Evolutionary conservation across 2,797 vertebrate genomes (phyloP).

Genomic region (Borostomias antarcticus): DNA sequence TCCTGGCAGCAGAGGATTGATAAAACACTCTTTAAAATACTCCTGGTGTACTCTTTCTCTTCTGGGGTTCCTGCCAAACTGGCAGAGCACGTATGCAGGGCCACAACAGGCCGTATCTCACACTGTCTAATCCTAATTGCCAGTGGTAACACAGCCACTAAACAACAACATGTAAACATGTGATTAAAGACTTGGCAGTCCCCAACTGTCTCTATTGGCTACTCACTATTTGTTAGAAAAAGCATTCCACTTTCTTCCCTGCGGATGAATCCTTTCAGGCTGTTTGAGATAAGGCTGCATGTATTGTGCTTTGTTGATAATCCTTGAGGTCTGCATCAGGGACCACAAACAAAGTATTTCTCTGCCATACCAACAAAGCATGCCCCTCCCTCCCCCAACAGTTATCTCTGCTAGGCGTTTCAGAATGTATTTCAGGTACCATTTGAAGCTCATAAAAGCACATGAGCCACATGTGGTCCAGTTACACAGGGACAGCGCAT

Average conservation of each 20-base stretch:
- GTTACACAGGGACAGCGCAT: neutral
- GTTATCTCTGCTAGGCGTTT: slow-evolving; percentile 13
- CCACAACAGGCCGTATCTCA: slow-evolving; percentile 36
- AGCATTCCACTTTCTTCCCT: neutral
- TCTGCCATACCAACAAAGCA: slow-evolving; percentile 33
- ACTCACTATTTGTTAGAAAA: neutral
- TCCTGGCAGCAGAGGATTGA: slow-evolving; percentile 63
- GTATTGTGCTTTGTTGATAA: neutral
- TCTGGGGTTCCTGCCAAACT: slow-evolving; percentile 41
- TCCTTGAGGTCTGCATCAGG: slow-evolving; percentile 6
- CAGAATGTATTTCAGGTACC: slow-evolving; percentile 27
- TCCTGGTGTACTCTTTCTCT: slow-evolving; percentile 48
- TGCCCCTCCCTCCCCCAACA: neutral
- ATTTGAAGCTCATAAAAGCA: slow-evolving; percentile 35
- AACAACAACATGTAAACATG: slow-evolving; percentile 47
- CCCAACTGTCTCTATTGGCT: neutral
- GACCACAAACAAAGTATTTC: slow-evolving; percentile 1
- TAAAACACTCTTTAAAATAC: slow-evolving; percentile 60
- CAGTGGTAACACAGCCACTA: slow-evolving; percentile 35
- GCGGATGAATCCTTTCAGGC: slow-evolving; percentile 4
- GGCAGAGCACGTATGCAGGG: slow-evolving; percentile 31
- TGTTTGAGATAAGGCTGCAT: neutral
- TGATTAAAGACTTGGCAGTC: slow-evolving; percentile 43
- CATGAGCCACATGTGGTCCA: slow-evolving; percentile 34
- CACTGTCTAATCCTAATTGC: slow-evolving; percentile 49